Evolutionary conservation across 2,888 invertebrate genomes (phyloP).

Genomic region (Drosophila dives): DNA sequence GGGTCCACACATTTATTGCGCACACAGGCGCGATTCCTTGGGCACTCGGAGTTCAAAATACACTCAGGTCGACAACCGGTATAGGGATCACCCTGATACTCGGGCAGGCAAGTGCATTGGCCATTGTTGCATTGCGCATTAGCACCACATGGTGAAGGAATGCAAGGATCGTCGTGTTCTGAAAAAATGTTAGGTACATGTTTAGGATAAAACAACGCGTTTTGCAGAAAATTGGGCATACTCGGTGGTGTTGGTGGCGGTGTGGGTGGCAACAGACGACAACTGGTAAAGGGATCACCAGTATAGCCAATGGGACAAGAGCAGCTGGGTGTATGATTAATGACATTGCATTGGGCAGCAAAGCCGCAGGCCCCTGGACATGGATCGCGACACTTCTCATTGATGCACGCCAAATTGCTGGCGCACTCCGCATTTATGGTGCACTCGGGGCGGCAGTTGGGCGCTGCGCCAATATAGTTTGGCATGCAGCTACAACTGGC

Average conservation of each 20-base stretch:
- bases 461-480: conserved; percentile 90
- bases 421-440: conserved; percentile 90
- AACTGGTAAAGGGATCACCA: conserved; percentile 92
- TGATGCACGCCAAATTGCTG: conserved; percentile 89
- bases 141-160: conserved; percentile 91
- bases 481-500: conserved; percentile 91
- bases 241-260: conserved; percentile 78
- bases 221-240: conserved; percentile 48
- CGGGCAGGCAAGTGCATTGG: conserved; percentile 90
- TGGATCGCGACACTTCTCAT: conserved; percentile 90
- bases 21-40: conserved; percentile 90
- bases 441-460: conserved; percentile 92
- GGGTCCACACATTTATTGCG: conserved; percentile 93
- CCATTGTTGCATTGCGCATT: conserved; percentile 91
- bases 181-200: conserved; percentile 26
- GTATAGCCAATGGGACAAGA: conserved; percentile 89
- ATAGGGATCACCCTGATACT: conserved; percentile 92
- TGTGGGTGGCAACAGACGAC: conserved; percentile 87
- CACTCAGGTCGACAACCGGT: conserved; percentile 93
- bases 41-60: conserved; percentile 91
- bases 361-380: conserved; percentile 92
- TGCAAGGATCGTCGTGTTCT: conserved; percentile 87
- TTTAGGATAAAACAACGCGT: conserved; percentile 17
- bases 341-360: conserved; percentile 90
- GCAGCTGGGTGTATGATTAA: conserved; percentile 92